Conservation (phyloP, 2,797 vertebrate species). For the Cossypha heuglini region DNA sequence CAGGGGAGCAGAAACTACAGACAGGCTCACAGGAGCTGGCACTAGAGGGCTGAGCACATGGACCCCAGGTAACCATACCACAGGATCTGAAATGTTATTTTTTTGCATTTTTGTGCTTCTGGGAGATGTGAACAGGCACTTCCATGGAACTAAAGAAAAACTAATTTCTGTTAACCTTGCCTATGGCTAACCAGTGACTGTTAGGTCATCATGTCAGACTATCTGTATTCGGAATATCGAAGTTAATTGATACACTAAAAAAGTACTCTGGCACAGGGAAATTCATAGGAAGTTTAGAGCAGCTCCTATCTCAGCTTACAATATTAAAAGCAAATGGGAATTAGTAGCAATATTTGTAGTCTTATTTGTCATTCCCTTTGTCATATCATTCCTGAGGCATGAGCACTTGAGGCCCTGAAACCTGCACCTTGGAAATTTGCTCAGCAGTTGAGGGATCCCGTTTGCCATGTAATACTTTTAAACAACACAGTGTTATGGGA, state of each 20-base stretch:
- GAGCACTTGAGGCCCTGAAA: neutral
- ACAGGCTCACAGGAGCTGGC: neutral
- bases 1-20: neutral
- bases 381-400: neutral
- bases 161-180: neutral
- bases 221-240: neutral
- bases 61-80: neutral
- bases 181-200: neutral
- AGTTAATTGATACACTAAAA: neutral
- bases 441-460: neutral
- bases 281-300: neutral
- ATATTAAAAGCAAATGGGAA: neutral
- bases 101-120: neutral
- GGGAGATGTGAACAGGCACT: neutral
- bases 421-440: neutral
- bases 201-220: neutral
- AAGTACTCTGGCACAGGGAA: neutral
- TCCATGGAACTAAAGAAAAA: neutral
- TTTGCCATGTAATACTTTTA: neutral
- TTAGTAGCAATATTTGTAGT: neutral
- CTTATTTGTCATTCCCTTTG: neutral
- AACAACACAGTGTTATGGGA: neutral
- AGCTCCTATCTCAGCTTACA: neutral
- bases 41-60: neutral
- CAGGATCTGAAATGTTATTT: neutral